Percentiles rank a stretch among this genome's conserved stretches.
Evolutionary conservation across 2,888 invertebrate species (phyloP).

Genomic region (Phania funesta): DNA sequence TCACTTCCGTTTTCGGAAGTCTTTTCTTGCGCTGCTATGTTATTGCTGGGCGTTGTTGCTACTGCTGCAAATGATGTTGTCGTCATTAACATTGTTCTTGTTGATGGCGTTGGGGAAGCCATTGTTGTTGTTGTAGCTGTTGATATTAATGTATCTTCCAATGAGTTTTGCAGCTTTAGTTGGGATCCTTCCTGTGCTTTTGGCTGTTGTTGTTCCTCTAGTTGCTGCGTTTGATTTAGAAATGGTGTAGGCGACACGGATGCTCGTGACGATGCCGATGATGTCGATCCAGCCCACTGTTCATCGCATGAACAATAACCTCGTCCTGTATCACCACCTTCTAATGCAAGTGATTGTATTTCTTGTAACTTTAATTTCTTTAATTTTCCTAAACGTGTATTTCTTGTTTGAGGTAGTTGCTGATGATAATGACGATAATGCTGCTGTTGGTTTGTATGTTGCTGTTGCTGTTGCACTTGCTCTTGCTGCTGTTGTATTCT

Average conservation of each 20-base stretch:
- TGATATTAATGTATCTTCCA: slow-evolving; percentile 16
- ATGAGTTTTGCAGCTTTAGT: slow-evolving; percentile 33
- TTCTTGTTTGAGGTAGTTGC: slow-evolving; percentile 68
- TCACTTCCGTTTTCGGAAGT: slow-evolving; percentile 66
- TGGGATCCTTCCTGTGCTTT: slow-evolving; percentile 24
- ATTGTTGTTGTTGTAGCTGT: slow-evolving; percentile 10
- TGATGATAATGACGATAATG: slow-evolving; percentile 59
- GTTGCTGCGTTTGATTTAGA: slow-evolving; percentile 55
- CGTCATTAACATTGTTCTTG: slow-evolving; percentile 16
- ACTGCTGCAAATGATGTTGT: slow-evolving; percentile 5
- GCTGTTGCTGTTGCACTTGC: slow-evolving; percentile 59
- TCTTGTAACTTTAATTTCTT: slow-evolving; percentile 74
- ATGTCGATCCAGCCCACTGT: slow-evolving; percentile 71
- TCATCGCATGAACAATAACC: slow-evolving; percentile 78
- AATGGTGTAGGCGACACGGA: slow-evolving; percentile 52
- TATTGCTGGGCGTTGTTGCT: slow-evolving; percentile 66
- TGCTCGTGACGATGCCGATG: slow-evolving; percentile 67
- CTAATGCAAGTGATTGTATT: slow-evolving; percentile 75
- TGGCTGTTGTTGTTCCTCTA: slow-evolving; percentile 39
- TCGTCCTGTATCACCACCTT: slow-evolving; percentile 76
- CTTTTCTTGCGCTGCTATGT: slow-evolving; percentile 66
- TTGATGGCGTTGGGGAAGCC: slow-evolving; percentile 15
- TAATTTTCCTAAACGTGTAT: slow-evolving; percentile 69
- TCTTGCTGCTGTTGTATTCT: slow-evolving; percentile 48
- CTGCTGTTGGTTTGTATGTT: slow-evolving; percentile 59